phyloP scores from a whole-genome alignment of 53 echinoderm and acorn worm genomes.

The Stichopus horrens region DNA sequence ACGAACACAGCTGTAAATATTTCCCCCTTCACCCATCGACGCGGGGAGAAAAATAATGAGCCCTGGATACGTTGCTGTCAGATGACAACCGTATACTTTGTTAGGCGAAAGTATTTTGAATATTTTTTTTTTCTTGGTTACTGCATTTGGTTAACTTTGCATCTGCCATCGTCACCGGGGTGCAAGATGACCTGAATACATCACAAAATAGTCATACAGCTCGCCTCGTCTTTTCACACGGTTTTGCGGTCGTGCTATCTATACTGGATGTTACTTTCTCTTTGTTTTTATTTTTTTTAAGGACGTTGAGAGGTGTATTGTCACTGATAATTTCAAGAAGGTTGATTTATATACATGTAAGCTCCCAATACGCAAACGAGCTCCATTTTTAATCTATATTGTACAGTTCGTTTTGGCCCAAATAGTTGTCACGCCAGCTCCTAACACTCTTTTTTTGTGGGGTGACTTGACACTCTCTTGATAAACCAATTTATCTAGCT shows the following conservation, averaged over 20 bases:
- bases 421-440: too few relatives aligned
- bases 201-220: not conserved
- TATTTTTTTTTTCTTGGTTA: not conserved
- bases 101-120: not conserved
- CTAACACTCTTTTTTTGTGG: too few relatives aligned
- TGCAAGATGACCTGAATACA: not conserved
- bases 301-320: not conserved
- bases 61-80: not conserved
- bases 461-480: too few relatives aligned
- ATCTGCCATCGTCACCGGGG: not conserved
- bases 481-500: too few relatives aligned
- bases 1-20: conserved; percentile 3
- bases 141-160: too few relatives aligned
- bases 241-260: not conserved
- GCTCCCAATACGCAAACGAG: too few relatives aligned
- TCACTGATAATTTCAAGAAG: too few relatives aligned
- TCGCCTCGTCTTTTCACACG: not conserved
- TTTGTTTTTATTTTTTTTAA: not conserved
- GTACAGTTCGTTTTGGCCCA: too few relatives aligned
- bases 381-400: too few relatives aligned
- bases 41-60: conserved; percentile 3
- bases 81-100: not conserved
- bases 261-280: not conserved
- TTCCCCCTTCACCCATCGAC: not conserved
- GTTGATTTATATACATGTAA: too few relatives aligned